Base-by-base conservation (phyloP, 1,140 invertebrate species). In the Drosophila setifemur region DNA sequence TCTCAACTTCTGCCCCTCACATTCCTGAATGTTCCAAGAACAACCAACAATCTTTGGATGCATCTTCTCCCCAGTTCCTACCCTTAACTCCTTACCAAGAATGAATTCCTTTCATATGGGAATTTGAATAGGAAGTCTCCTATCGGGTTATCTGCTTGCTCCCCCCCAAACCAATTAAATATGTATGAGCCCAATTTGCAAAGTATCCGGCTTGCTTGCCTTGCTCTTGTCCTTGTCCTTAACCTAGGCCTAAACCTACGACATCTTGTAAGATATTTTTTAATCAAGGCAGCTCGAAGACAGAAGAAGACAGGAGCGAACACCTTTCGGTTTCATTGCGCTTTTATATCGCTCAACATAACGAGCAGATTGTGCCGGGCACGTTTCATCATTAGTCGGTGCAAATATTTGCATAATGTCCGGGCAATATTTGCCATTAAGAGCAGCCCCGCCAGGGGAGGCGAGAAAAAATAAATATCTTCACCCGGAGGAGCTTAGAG, bases 381-480 rank as follows among this genome's bases (percentile, higher is more conserved):
- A 52, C 57, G 73, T 60, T 68, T 50, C 60, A 55, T 79, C 75
- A 85, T 86, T 86, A 86, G 81, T 72, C 67, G 78, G 69, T 55
- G 81, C 81, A 85, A 85, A 85, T 85, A 85, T 85, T 85, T 86
- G 81, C 79, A 85, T 85, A 85, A 85, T 72, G 79, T 60, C 70
- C 42, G 39, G 53, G 45, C 57, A 47, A 50, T 71, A 67, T 72
- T 76, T 39, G 40, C 70, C 79, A 85, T 83, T 74, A 85, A 35
- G 47, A 48, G 49, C 42, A 43, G 25, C 67, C 43, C 54, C 43
- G 39, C 48, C 40, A 43, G 23, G 19, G 12, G 11, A 28, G 12
- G 28, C 16, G 23, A 21, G 33, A 35, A 67, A 18, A 23, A 23
- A 39, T 21, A 45, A 61, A 71, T 50, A 61, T 39, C 64, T 53